Evolutionary conservation across 1,140 invertebrate genomes (phyloP).

Genomic region (Bombus turneri): DNA sequence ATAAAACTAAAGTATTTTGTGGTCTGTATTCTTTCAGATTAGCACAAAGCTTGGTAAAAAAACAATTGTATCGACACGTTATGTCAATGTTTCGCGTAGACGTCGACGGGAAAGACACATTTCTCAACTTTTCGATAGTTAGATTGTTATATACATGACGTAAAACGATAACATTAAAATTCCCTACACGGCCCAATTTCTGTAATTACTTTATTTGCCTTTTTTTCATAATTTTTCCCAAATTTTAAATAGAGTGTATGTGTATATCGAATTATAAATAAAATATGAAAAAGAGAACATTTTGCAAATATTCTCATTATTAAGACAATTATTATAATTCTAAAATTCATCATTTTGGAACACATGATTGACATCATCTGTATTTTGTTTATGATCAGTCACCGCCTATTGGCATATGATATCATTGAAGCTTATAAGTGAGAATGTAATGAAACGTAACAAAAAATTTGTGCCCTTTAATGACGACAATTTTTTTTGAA

Average conservation of each 20-base stretch:
- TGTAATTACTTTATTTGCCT: not conserved
- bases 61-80: not conserved
- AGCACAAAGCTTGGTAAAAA: not conserved
- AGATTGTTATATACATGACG: not conserved
- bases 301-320: not conserved
- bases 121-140: not conserved
- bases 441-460: slow-evolving; percentile 11
- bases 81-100: not conserved
- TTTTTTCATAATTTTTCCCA: not conserved
- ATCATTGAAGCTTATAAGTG: not conserved
- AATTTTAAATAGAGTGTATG: not conserved
- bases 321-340: not conserved
- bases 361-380: not conserved
- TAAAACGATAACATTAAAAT: slow-evolving; percentile 10
- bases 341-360: slow-evolving; percentile 13
- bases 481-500: not conserved
- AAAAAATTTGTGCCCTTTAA: not conserved
- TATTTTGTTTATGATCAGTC: slow-evolving; percentile 27
- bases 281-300: not conserved
- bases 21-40: not conserved
- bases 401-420: not conserved
- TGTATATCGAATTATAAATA: not conserved
- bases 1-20: not conserved
- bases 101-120: not conserved
- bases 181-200: slow-evolving; percentile 7